These are phyloP conservation scores for Falco cherrug DNA, from an alignment of 2,797 vertebrate genomes.

Conservation along the genomic window DNA sequence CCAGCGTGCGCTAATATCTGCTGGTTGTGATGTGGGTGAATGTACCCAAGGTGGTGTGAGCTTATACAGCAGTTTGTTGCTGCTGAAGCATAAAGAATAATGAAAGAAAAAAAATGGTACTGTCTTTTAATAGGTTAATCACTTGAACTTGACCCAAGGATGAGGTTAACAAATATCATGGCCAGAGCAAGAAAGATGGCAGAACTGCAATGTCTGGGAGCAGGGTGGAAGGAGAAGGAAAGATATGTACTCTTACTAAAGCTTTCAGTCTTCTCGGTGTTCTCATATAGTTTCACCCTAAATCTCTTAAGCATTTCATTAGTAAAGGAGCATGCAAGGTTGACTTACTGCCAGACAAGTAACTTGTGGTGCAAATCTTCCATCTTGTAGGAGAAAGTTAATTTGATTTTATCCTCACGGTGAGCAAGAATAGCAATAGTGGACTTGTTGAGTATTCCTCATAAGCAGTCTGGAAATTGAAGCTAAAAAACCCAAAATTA, in stretches of 20 bases:
- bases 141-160: neutral
- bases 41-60: neutral
- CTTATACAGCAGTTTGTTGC: neutral
- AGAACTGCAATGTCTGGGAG: neutral
- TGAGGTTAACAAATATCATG: neutral
- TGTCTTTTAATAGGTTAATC: neutral
- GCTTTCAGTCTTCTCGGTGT: neutral
- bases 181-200: neutral
- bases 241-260: neutral
- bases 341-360: neutral
- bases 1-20: neutral
- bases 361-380: neutral
- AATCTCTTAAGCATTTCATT: neutral
- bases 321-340: neutral
- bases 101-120: neutral
- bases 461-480: neutral
- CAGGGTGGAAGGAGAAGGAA: neutral
- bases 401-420: neutral
- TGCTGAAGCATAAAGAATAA: neutral
- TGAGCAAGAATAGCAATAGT: rapidly evolving
- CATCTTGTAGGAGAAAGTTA: rapidly evolving
- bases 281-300: neutral
- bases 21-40: neutral
- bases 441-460: neutral
- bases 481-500: neutral